Conservation (phyloP, 64 coral and sea anemone genomes). For the Astreopora myriophthalma region DNA sequence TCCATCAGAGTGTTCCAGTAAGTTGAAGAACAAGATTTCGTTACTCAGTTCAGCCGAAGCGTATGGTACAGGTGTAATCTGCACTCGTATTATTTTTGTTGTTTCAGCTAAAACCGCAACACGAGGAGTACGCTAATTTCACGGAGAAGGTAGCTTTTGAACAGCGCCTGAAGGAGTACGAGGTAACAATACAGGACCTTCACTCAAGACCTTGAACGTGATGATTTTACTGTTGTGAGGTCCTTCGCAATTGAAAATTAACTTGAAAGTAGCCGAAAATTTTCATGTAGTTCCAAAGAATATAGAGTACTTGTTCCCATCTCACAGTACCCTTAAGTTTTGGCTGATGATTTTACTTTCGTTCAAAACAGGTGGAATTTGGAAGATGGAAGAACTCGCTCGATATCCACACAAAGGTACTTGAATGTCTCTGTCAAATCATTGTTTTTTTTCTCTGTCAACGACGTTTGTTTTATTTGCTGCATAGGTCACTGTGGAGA, state of each 20-base stretch:
- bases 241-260: too few relatives aligned
- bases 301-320: too few relatives aligned
- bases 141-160: slow-evolving; percentile 97
- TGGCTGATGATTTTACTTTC: not conserved
- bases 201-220: too few relatives aligned
- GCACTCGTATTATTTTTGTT: not conserved
- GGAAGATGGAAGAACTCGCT: slow-evolving; percentile 95
- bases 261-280: too few relatives aligned
- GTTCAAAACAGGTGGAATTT: slow-evolving; percentile 78
- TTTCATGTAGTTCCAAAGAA: too few relatives aligned
- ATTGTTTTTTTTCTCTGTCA: not conserved
- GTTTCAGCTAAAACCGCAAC: slow-evolving; percentile 50
- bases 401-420: slow-evolving; percentile 88
- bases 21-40: not conserved
- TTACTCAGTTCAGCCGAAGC: too few relatives aligned
- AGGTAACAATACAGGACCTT: slow-evolving; percentile 79
- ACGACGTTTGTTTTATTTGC: not conserved
- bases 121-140: slow-evolving; percentile 75
- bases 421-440: not conserved
- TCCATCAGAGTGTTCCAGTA: slow-evolving; percentile 91
- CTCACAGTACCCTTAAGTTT: not conserved
- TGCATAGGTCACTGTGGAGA: slow-evolving; percentile 81
- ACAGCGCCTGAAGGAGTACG: slow-evolving; percentile 81
- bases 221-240: too few relatives aligned
- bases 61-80: too few relatives aligned